A percentile compares a stretch with the other conserved stretches of the same genome.
phyloP scores from a whole-genome alignment of 2,797 vertebrate genomes.

The Ambastaia sidthimunki region DNA sequence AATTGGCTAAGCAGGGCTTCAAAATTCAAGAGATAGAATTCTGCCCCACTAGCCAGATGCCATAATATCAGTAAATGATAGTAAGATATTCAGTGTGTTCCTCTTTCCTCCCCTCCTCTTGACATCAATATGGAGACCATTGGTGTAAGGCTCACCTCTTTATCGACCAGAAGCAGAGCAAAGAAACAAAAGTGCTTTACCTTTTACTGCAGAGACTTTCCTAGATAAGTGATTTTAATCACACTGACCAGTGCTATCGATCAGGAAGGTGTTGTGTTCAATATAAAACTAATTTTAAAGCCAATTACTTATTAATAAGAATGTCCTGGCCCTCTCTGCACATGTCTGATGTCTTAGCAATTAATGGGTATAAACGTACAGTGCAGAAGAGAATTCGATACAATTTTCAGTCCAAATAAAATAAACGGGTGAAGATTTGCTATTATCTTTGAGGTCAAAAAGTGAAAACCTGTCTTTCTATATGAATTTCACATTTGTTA shows the following conservation, averaged over 20 bases:
- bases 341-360: conserved; percentile 75
- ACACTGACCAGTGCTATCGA: conserved; percentile 72
- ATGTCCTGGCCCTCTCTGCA: conserved; percentile 72
- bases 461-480: neutral
- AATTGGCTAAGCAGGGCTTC: conserved; percentile 44
- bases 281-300: conserved; percentile 79
- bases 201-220: conserved; percentile 61
- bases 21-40: conserved; percentile 46
- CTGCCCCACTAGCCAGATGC: conserved; percentile 44
- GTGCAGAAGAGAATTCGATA: conserved; percentile 66
- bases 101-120: conserved; percentile 39
- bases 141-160: conserved; percentile 48
- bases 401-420: conserved; percentile 68
- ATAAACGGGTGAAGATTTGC: conserved; percentile 59
- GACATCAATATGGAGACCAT: conserved; percentile 53
- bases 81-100: conserved; percentile 50
- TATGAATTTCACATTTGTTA: too few relatives aligned
- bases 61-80: conserved; percentile 53
- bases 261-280: conserved; percentile 71
- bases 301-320: conserved; percentile 83
- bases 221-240: conserved; percentile 73
- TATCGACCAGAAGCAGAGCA: conserved; percentile 59
- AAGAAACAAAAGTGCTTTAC: conserved; percentile 55
- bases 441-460: conserved; percentile 57
- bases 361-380: conserved; percentile 68